Evolutionary conservation across 2,888 invertebrate species (phyloP), one percentile per base, ranked within the genome.

Genomic region (Spicauda simplicius): DNA sequence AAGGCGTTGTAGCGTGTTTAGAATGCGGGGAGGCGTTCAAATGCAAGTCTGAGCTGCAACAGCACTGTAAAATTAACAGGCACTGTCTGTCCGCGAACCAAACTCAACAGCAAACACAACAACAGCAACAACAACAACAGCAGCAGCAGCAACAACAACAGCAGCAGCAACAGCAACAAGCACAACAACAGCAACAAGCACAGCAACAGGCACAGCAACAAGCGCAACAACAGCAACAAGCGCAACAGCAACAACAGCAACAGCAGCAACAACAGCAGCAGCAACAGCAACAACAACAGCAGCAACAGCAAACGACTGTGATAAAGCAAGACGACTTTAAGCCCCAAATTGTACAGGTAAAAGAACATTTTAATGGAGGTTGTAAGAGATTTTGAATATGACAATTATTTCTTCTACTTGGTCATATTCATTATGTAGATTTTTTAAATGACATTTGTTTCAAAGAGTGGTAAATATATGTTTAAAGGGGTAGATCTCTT

Each of bases 1-100:
- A 96, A 79, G 96, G 95, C 57, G 95, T 96, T 0, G 96, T 95
- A 71, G 95, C 96, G 12, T 97, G 96, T 77, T 93, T 96, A 61
- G 96, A 95, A 73, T 97, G 97, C 78, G 96, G 96, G 19, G 96
- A 97, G 84, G 95, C 96, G 14, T 97, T 96, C 85, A 95, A 95
- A 75, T 94, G 95, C 74, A 96, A 96, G 81, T 89, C 94, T 18
- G 96, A 96, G 72, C 85, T 97, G 72, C 95, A 95, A 73, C 94
- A 95, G 74, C 97, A 97, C 81, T 94, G 94, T 76, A 95, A 95
- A 78, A 84, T 94, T 52, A 92, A 93, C 69, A 93, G 95, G 77
- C 93, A 93, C 65, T 92, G 91, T 72, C 70, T 84, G 53, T 73
- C 70, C 19, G 65, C 73, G n/a, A 63, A 71, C 11, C 63, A 71